Evolutionary conservation across 2,113 vertebrate species (phyloP).

Genomic region (Baryphthengus martii): DNA sequence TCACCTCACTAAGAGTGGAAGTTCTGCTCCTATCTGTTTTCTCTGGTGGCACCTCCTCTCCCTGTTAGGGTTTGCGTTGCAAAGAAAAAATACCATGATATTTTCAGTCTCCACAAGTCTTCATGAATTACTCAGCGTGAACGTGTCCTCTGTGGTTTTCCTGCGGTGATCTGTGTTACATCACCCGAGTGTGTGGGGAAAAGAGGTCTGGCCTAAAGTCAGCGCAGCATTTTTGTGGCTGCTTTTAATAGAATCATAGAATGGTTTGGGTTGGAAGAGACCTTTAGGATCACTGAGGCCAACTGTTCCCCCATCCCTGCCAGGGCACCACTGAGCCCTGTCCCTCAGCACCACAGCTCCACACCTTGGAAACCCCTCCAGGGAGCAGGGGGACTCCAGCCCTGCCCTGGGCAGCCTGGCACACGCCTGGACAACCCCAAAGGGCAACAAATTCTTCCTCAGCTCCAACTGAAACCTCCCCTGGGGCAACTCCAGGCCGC

Average conservation of each 20-base stretch:
- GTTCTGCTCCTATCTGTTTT: background rate
- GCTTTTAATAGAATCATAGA: background rate
- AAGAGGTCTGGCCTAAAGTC: background rate
- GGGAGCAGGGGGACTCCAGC: no score
- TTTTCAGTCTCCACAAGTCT: background rate
- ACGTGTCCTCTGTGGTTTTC: background rate
- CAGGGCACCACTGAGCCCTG: no score
- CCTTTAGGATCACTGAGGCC: no score
- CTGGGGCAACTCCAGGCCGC: no score
- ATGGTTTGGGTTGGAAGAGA: no score
- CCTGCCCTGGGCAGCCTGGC: no score
- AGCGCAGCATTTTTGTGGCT: background rate
- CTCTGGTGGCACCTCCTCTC: background rate
- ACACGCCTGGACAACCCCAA: no score
- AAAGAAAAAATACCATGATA: rapidly evolving
- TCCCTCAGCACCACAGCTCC: no score
- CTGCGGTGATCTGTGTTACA: rapidly evolving
- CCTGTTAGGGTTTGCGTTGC: background rate
- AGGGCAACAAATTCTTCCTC: no score
- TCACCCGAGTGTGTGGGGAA: rapidly evolving
- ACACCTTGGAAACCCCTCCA: no score
- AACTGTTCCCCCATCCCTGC: no score
- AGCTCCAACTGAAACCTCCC: no score
- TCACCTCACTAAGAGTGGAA: rapidly evolving
- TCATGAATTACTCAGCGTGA: rapidly evolving